Evolutionary conservation across 2,888 invertebrate genomes (phyloP), one percentile per base, ranked within the genome.

Genomic region (Prenolepis imparis): DNA sequence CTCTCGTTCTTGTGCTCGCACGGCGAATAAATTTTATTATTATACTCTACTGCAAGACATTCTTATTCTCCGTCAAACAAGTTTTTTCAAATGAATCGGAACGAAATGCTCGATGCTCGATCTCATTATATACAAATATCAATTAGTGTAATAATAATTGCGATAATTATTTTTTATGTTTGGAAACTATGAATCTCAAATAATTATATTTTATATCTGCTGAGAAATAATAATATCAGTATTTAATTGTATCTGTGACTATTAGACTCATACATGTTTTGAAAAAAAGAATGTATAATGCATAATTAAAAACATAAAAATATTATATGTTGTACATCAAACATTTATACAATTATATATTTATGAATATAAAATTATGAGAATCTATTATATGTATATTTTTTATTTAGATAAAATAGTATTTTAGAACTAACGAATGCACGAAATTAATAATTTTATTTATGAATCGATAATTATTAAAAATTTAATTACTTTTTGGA

Each of bases 11-110:
- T 32, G 67, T 18, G n/a, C 24, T 82, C 28, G 39, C 28, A 24
- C 70, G 24, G 11, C 52, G 74, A 74, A 44, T 67, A 84, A 82
- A 82, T 68, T 82, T 82, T 84, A 84, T 82, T 73, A 68, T 84
- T 82, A n/a, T n/a, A 32, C 61, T 63, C 21, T 70, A 44, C n/a
- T n/a, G n/a, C 44, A 68, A 28, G 15, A 24, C 36, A 68, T 36
- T 11, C 41, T 78, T 72, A 66, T 66, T 70, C 59, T 74, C n/a
- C 36, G n/a, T 21, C 32, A 41, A 41, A 82, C 39, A 9, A 57
- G 8, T 41, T 24, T 4, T 63, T 6, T 63, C 12, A 9, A 57
- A 73, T 12, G 24, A 59, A 24, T 59, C 3, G 1, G 4, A 55
- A 9, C 12, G 3, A 70, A 1, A 41, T 11, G 28, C 28, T 28